Evolutionary conservation across 2,113 vertebrate genomes (phyloP), one percentile per base, ranked within the genome.

Genomic region (Oryzias melastigma): DNA sequence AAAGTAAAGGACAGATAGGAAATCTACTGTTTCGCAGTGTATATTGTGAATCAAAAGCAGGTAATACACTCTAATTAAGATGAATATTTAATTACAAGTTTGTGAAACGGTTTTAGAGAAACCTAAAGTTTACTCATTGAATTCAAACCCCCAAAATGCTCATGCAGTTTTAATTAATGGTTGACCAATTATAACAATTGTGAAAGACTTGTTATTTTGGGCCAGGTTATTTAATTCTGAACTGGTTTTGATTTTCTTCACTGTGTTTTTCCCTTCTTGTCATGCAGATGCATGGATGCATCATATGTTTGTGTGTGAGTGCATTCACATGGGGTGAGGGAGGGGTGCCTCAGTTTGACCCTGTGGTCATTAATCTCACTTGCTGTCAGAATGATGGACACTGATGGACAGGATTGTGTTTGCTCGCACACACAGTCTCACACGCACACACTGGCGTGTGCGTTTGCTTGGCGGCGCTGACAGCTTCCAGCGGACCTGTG

Each of bases 301-400:
- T 47, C 55, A 58, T 58, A 60, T 58, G 48, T 62, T 70, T 68
- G 51, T 62, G 48, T 71, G 72, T 60, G 60, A 67, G 70, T 65
- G 69, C 82, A 65, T 58, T 67, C 60, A 67, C 61, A 71, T 67
- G 52, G 60, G 62, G 71, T 29, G 64, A 43, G 25, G 66, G 62
- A 46, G 52, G 46, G 77, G 78, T 70, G 77, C 53, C 70, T 86
- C 27, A 71, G 65, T 58, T 64, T 93, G 93, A 93, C 91, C 90
- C 88, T 75, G 69, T 86, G 73, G 85, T 88, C 93, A 92, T 93
- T 92, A 91, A 92, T 94, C 92, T 92, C 91, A 87, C 86, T 87
- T 65, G 83, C 81, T 89, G 91, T 91, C 91, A 88, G 79, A 72
- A 69, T 89, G 90, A 91, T 90, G 83, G 88, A 90, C 88, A 87